Conservation (phyloP, 2,888 invertebrate genomes). For the Sphecodes monilicornis region DNA sequence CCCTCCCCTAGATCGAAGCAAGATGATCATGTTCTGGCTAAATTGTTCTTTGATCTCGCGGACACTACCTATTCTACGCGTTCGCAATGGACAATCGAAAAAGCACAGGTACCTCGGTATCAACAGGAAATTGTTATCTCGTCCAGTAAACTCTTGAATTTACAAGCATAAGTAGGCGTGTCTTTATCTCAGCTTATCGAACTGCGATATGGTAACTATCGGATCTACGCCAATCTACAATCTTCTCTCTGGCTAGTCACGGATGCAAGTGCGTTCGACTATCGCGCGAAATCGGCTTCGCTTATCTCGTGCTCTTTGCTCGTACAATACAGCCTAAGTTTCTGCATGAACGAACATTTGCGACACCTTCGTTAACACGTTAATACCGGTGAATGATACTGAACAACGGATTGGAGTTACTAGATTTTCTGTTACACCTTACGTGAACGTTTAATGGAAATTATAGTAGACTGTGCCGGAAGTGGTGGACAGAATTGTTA, state of each 20-base stretch:
- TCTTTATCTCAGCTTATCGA: slow-evolving; percentile 32
- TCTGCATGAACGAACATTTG: not conserved
- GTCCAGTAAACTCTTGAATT: slow-evolving; percentile 34
- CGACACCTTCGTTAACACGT: not conserved
- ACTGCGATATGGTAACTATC: slow-evolving; percentile 32
- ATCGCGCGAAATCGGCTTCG: not conserved
- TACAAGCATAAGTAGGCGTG: slow-evolving; percentile 36
- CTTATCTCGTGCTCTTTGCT: slow-evolving; percentile 3
- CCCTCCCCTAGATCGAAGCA: too few relatives aligned
- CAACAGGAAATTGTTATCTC: slow-evolving; percentile 30
- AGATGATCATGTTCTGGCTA: not conserved
- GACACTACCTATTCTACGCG: not conserved
- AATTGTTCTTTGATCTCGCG: not conserved
- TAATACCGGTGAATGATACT: not conserved
- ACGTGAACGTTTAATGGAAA: too few relatives aligned
- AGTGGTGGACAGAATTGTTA: not conserved
- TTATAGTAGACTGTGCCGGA: not conserved
- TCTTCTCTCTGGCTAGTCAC: not conserved
- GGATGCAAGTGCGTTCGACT: slow-evolving; percentile 14
- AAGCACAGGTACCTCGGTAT: slow-evolving; percentile 1
- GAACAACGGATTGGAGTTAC: not conserved
- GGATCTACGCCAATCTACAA: slow-evolving; percentile 26
- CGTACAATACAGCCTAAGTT: not conserved
- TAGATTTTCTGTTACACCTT: slow-evolving; percentile 3
- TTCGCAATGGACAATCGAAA: not conserved